Conservation (phyloP, 2,888 invertebrate genomes). For the Ceramica pisi region DNA sequence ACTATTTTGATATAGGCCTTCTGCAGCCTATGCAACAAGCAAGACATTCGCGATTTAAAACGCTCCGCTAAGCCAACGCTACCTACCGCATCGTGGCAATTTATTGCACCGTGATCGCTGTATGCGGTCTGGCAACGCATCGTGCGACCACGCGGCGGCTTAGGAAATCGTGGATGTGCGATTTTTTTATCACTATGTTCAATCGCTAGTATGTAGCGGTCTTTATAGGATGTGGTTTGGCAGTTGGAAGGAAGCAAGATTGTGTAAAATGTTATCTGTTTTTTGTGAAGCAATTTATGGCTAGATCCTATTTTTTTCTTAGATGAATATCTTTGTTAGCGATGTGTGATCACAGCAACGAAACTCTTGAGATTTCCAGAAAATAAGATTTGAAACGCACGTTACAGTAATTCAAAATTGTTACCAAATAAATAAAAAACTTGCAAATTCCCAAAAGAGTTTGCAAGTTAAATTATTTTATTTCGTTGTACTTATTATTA, state of each 20-base stretch:
- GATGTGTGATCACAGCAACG: too few relatives aligned
- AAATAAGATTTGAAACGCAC: too few relatives aligned
- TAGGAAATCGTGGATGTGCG: slow-evolving; percentile 59
- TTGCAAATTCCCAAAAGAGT: background rate
- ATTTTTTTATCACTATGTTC: slow-evolving; percentile 51
- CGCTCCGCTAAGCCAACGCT: slow-evolving; percentile 74
- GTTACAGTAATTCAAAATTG: too few relatives aligned
- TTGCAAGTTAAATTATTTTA: too few relatives aligned
- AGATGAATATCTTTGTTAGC: too few relatives aligned
- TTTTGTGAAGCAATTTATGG: background rate
- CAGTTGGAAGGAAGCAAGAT: background rate
- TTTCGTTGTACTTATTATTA: too few relatives aligned
- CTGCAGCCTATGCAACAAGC: slow-evolving; percentile 65
- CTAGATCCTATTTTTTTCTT: background rate
- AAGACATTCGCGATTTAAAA: slow-evolving; percentile 76
- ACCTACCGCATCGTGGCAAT: slow-evolving; percentile 75
- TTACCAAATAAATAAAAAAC: background rate
- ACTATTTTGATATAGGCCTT: slow-evolving; percentile 6
- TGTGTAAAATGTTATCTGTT: background rate
- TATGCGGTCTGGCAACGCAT: slow-evolving; percentile 79
- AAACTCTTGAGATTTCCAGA: too few relatives aligned
- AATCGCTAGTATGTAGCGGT: slow-evolving; percentile 29
- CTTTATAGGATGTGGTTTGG: slow-evolving; percentile 43
- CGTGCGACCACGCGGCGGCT: slow-evolving; percentile 49
- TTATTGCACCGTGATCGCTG: slow-evolving; percentile 75